Evolutionary conservation across 2,797 vertebrate genomes (phyloP).

Genomic region (Malurus splendens): DNA sequence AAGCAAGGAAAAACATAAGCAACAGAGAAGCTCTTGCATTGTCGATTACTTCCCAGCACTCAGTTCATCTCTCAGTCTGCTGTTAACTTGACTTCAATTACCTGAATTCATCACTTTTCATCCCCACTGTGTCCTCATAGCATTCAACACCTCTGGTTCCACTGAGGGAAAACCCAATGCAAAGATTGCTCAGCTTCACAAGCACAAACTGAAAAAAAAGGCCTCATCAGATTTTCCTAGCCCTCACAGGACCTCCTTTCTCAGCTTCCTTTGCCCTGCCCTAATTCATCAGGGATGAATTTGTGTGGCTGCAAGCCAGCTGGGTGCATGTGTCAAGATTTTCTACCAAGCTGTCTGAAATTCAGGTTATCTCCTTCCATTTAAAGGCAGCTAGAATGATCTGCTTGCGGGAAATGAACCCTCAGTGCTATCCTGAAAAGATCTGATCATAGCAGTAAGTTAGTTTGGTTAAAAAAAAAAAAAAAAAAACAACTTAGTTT

Average conservation of each 20-base stretch:
- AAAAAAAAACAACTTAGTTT: not conserved
- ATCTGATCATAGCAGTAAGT: not conserved
- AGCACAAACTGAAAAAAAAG: not conserved
- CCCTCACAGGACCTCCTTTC: not conserved
- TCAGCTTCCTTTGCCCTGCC: not conserved
- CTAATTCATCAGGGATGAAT: not conserved
- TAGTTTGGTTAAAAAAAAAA: not conserved
- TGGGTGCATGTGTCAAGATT: not conserved
- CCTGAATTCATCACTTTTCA: not conserved
- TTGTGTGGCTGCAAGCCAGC: not conserved
- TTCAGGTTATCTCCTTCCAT: not conserved
- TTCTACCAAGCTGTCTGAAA: not conserved
- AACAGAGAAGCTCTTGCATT: not conserved
- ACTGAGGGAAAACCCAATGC: not conserved
- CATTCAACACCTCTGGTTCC: not conserved
- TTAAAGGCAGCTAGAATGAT: not conserved
- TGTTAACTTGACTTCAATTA: not conserved
- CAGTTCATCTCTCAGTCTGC: not conserved
- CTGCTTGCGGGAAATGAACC: not conserved
- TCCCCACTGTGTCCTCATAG: not conserved
- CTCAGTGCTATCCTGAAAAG: not conserved
- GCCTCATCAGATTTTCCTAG: not conserved
- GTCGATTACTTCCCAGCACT: not conserved
- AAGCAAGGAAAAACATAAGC: not conserved
- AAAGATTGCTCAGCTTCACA: not conserved